Conservation (phyloP, 2,888 invertebrate species). For the Lycophotia porphyrea region DNA sequence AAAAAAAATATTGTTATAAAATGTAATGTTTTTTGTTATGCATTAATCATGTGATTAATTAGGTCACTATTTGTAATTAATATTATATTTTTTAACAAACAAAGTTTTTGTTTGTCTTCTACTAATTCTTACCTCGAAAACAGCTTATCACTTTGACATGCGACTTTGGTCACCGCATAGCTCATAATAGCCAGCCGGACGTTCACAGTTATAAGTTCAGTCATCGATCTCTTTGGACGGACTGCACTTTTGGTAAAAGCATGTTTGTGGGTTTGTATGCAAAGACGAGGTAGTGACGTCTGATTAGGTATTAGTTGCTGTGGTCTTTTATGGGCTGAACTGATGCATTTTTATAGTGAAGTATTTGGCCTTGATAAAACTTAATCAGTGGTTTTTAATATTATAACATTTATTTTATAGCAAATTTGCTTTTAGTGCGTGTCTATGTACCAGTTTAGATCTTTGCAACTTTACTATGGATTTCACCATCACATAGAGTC, state of each 20-base stretch:
- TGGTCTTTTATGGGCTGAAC: neutral
- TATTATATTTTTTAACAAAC: neutral
- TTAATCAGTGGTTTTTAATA: neutral
- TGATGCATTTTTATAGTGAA: neutral
- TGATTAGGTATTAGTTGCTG: neutral
- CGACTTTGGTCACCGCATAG: constrained; percentile 4
- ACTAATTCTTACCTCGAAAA: constrained; percentile 16
- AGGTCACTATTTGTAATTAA: neutral
- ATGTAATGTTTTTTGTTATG: neutral
- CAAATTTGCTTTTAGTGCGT: neutral
- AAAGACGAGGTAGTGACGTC: neutral
- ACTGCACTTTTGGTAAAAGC: constrained; percentile 1
- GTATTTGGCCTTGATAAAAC: neutral
- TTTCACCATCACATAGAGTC: neutral
- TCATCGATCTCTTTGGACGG: constrained; percentile 33
- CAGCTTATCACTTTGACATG: constrained; percentile 25
- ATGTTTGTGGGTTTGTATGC: neutral
- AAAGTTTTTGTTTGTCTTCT: constrained; percentile 19
- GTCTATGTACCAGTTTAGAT: neutral
- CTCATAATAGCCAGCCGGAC: neutral
- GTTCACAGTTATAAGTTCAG: constrained; percentile 12
- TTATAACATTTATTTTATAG: neutral
- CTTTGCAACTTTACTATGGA: neutral
- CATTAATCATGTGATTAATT: constrained; percentile 8
- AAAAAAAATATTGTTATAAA: neutral